Base-by-base conservation (phyloP, 2,888 invertebrate species). In the Endotricha flammealis region DNA sequence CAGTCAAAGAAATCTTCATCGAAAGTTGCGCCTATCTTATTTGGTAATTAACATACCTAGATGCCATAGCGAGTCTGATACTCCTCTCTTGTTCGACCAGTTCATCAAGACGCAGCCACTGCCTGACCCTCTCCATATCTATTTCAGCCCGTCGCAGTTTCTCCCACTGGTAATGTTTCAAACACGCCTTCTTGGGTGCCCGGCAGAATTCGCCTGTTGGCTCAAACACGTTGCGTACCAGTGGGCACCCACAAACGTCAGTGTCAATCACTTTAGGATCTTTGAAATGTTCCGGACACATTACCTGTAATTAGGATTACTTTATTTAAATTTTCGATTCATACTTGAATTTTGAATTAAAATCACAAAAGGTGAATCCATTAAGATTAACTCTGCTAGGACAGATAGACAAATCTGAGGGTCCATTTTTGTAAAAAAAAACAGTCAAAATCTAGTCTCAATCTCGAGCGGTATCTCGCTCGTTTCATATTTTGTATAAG, bases 281-380 rank as follows among this genome's bases (percentile, higher is more conserved):
- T 72, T 98, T 98, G 58, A 95, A 95, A 74, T 99, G 99, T 64
- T 99, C 99, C 0, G 99, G 98, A 64, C 99, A 99, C 49, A 99
- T 89, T 0, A 99, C 87, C 87, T 87, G 53, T 23, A 41, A 28
- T 25, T 34, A 36, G 36, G 4, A 8, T 12, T 8, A 27, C 1
- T 17, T 10, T 5, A 8, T 27, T 27, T 7, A 12, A n/a, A n/a
- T n/a, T n/a, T n/a, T n/a, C n/a, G n/a, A n/a, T n/a, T n/a, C n/a
- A n/a, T n/a, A n/a, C n/a, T n/a, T n/a, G n/a, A n/a, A n/a, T n/a
- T n/a, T n/a, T n/a, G n/a, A n/a, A n/a, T n/a, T n/a, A n/a, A n/a
- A n/a, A n/a, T n/a, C n/a, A n/a, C n/a, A n/a, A n/a, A n/a, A n/a
- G n/a, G n/a, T n/a, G n/a, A n/a, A n/a, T n/a, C n/a, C n/a, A n/a